Evolutionary conservation across 2,113 vertebrate species (phyloP).

Genomic region (Zonotrichia leucophrys): DNA sequence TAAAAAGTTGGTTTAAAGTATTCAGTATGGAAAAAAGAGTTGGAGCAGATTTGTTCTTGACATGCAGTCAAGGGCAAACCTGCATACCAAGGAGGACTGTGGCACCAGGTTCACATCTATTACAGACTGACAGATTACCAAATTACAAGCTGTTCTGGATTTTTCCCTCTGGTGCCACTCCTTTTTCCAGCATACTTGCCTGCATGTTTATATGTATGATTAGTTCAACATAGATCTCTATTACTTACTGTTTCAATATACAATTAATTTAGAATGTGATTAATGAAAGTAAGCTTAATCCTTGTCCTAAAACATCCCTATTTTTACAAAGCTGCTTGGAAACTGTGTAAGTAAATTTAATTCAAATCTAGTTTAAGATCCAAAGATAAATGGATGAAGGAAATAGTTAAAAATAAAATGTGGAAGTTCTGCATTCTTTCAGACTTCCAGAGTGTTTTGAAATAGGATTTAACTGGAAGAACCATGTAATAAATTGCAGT

Average conservation of each 20-base stretch:
- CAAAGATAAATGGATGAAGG: neutral
- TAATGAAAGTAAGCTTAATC: neutral
- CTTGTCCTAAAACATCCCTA: neutral
- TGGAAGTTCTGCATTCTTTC: neutral
- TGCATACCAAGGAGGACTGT: neutral
- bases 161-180: neutral
- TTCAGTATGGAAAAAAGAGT: neutral
- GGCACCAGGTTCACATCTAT: neutral
- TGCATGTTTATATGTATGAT: neutral
- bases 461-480: neutral
- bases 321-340: neutral
- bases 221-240: neutral
- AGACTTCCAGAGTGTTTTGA: neutral
- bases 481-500: neutral
- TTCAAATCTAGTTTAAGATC: neutral
- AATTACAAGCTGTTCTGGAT: neutral
- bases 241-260: neutral
- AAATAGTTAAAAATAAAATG: neutral
- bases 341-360: neutral
- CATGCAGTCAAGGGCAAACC: neutral
- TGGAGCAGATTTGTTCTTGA: neutral
- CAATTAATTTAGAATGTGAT: neutral
- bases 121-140: neutral
- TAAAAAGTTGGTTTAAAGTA: neutral
- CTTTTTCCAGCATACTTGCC: neutral